Conservation (phyloP, 2,888 invertebrate species). For the Ctenicera cuprea region DNA sequence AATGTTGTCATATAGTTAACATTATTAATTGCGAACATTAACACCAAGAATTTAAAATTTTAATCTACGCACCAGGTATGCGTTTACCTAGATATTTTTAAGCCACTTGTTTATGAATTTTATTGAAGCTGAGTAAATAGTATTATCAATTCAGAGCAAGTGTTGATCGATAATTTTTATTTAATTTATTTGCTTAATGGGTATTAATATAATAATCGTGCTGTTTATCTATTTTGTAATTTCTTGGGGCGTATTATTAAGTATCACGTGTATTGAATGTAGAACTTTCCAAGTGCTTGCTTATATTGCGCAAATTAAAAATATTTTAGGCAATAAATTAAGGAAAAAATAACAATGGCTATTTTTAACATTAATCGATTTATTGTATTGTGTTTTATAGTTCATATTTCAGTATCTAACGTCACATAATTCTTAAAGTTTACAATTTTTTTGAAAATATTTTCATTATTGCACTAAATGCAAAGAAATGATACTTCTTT, state of each 20-base stretch:
- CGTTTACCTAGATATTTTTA: conserved; percentile 40
- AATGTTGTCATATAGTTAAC: no score
- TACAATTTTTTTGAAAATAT: no score
- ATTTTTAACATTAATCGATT: conserved; percentile 3
- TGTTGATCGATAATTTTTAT: conserved; percentile 57
- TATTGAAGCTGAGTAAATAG: conserved; percentile 55
- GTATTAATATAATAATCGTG: conserved; percentile 51
- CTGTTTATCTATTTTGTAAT: conserved; percentile 49
- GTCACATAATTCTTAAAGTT: no score
- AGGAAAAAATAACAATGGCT: background rate
- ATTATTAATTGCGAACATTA: background rate
- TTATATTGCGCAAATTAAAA: conserved; percentile 33
- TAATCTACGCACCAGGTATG: conserved; percentile 5
- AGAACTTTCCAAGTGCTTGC: background rate
- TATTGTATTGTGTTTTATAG: conserved; percentile 1
- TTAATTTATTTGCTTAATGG: conserved; percentile 60
- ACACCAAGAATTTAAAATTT: background rate
- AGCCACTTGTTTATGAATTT: conserved; percentile 47
- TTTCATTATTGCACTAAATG: no score
- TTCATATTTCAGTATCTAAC: background rate
- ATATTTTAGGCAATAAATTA: conserved; percentile 1
- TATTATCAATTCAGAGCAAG: conserved; percentile 61
- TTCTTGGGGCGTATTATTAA: conserved; percentile 25
- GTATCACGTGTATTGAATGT: conserved; percentile 5
- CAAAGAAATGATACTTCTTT: no score